Evolutionary conservation across 2,113 vertebrate species (phyloP), one percentile per base, ranked within the genome.

Genomic region (Thunnus thynnus): DNA sequence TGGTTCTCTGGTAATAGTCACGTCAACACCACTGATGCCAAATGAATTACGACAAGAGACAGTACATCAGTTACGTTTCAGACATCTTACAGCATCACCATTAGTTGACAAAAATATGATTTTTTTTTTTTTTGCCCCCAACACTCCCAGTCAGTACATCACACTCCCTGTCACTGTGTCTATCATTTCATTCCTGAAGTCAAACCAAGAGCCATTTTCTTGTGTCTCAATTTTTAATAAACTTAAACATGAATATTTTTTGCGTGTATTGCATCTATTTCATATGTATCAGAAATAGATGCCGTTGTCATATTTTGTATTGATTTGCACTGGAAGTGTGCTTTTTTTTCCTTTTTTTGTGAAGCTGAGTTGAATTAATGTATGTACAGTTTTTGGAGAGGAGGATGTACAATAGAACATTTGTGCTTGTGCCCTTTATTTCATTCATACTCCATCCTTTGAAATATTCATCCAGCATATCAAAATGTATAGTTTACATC

Each of bases 241-340:
- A 54, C 70, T 74, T 46, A 77, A 78, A 51, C 51, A 63, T 58
- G 8, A 68, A 78, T 78, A 85, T 67, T 83, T 36, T 81, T 78
- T 80, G 65, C 22, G 76, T 88, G 72, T 82, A 41, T 88, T 85
- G 80, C 77, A 87, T 89, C 85, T 92, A 89, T 92, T 91, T 92
- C 52, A 36, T 73, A 69, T 77, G 41, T 80, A 71, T 76, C 52
- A 68, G 71, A 81, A 90, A 88, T 88, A 84, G 86, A 92, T 93
- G 83, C 63, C 3, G 27, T 80, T 87, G 52, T 86, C 72, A 78
- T 72, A 72, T 90, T 93, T 90, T 89, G 44, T 90, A 91, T 90
- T 90, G 66, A 89, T 93, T 93, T 93, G 83, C 85, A 93, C 86
- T 80, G 63, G 14, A 89, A 80, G 76, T 89, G 87, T 84, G 76